Percentiles rank a stretch among this genome's conserved stretches.
Evolutionary conservation across 2,888 invertebrate species (phyloP).

Genomic region (Neocrepidodera transversa): DNA sequence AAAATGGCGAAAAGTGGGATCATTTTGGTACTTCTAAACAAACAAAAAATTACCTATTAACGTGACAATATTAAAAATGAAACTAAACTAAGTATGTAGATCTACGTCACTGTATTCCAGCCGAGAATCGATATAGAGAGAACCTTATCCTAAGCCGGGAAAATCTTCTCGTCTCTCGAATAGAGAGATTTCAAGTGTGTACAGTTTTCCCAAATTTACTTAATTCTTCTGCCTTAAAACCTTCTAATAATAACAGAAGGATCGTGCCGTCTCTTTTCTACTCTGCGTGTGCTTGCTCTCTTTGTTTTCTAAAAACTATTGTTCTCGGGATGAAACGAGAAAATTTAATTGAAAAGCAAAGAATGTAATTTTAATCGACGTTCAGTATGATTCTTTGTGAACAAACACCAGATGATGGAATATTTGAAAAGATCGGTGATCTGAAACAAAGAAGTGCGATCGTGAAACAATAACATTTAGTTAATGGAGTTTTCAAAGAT

Average conservation of each 20-base stretch:
- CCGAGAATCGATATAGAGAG: conserved; percentile 4
- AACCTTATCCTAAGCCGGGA: conserved; percentile 13
- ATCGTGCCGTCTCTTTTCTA: not conserved
- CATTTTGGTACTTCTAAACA: too few relatives aligned
- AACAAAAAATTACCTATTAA: too few relatives aligned
- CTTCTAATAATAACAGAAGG: conserved; percentile 18
- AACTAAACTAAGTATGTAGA: too few relatives aligned
- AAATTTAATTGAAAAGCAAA: conserved; percentile 16
- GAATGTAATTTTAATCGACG: conserved; percentile 14
- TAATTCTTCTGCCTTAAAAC: conserved; percentile 9
- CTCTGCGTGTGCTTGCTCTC: conserved; percentile 16
- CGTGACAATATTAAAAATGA: too few relatives aligned
- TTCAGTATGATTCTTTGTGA: not conserved
- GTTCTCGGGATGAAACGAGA: conserved; percentile 14
- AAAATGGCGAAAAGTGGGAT: too few relatives aligned
- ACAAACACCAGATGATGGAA: conserved; percentile 9
- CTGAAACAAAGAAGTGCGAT: conserved; percentile 4
- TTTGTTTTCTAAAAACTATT: conserved; percentile 17
- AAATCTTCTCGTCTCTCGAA: conserved; percentile 17
- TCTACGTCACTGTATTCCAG: not conserved
- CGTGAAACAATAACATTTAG: not conserved
- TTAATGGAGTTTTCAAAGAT: not conserved
- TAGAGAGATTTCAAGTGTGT: conserved; percentile 22
- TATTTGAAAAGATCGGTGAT: not conserved
- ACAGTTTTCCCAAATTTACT: conserved; percentile 22